Evolutionary conservation across 1,140 invertebrate species (phyloP).

Genomic region (Sitophilus oryzae): DNA sequence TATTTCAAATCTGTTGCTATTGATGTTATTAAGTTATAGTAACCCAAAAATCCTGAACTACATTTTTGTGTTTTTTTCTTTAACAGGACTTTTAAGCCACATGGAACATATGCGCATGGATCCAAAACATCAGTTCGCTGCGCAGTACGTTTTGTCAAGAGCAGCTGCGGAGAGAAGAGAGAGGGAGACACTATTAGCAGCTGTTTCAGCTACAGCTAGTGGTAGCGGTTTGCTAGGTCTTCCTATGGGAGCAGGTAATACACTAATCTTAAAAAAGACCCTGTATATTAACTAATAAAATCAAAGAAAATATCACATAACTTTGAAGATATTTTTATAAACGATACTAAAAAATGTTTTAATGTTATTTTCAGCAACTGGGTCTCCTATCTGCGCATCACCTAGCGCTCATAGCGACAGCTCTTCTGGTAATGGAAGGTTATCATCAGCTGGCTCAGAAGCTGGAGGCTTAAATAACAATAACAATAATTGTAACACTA

Average conservation of each 20-base stretch:
- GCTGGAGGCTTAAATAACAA: slow-evolving; percentile 58
- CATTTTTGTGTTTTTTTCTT: neutral
- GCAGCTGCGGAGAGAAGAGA: slow-evolving; percentile 85
- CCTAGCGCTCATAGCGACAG: slow-evolving; percentile 78
- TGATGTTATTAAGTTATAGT: too few species aligned
- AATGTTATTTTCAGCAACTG: slow-evolving; percentile 38
- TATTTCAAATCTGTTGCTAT: neutral
- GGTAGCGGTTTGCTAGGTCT: slow-evolving; percentile 41
- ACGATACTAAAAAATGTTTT: slow-evolving; percentile 3
- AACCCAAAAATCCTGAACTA: neutral
- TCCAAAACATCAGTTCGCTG: slow-evolving; percentile 91
- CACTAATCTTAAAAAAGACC: too few species aligned
- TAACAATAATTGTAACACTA: slow-evolving; percentile 68
- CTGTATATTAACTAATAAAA: too few species aligned
- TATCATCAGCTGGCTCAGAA: slow-evolving; percentile 73
- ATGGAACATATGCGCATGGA: slow-evolving; percentile 97
- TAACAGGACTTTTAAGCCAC: slow-evolving; percentile 76
- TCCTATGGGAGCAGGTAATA: slow-evolving; percentile 41
- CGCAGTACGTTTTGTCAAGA: slow-evolving; percentile 84
- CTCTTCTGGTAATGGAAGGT: slow-evolving; percentile 68
- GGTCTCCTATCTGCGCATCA: slow-evolving; percentile 63
- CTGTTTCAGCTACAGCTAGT: slow-evolving; percentile 58
- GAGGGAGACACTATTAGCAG: slow-evolving; percentile 67
- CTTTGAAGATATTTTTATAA: too few species aligned
- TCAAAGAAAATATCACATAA: too few species aligned